Evolutionary conservation across 2,888 invertebrate genomes (phyloP).

Genomic region (Sesamia inferens): DNA sequence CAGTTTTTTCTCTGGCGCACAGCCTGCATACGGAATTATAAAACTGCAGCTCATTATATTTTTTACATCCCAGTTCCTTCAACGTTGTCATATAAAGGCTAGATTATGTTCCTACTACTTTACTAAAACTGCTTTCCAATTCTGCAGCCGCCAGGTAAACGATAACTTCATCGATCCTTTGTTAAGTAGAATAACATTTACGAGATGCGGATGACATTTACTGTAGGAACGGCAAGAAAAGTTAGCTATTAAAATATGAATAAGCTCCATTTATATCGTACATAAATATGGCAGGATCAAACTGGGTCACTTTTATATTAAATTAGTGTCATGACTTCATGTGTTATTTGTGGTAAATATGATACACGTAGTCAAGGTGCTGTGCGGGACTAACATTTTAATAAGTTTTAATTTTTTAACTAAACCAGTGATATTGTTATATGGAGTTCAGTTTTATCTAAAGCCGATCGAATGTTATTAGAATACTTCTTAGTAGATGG

Average conservation of each 20-base stretch:
- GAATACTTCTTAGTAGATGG: background rate
- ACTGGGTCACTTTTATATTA: slow-evolving; percentile 48
- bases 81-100: background rate
- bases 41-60: slow-evolving; percentile 9
- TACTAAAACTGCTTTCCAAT: slow-evolving; percentile 5
- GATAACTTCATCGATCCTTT: slow-evolving; percentile 29
- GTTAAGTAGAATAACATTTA: slow-evolving; percentile 41
- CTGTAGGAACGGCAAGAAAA: slow-evolving; percentile 38
- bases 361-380: slow-evolving; percentile 23
- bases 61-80: background rate
- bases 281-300: slow-evolving; percentile 35
- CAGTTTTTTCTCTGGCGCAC: background rate
- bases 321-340: slow-evolving; percentile 38
- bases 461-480: background rate
- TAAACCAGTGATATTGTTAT: background rate
- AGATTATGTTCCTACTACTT: background rate
- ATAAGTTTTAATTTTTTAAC: slow-evolving; percentile 9
- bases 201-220: slow-evolving; percentile 48
- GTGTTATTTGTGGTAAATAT: slow-evolving; percentile 45
- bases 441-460: no score
- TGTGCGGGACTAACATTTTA: slow-evolving; percentile 15
- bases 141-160: slow-evolving; percentile 10
- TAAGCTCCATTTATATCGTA: slow-evolving; percentile 26
- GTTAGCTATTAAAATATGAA: slow-evolving; percentile 39
- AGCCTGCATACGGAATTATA: slow-evolving; percentile 3